Percentiles rank a stretch among this genome's conserved stretches.
Evolutionary conservation across 2,113 vertebrate genomes (phyloP).

Genomic region (Sitta europaea): DNA sequence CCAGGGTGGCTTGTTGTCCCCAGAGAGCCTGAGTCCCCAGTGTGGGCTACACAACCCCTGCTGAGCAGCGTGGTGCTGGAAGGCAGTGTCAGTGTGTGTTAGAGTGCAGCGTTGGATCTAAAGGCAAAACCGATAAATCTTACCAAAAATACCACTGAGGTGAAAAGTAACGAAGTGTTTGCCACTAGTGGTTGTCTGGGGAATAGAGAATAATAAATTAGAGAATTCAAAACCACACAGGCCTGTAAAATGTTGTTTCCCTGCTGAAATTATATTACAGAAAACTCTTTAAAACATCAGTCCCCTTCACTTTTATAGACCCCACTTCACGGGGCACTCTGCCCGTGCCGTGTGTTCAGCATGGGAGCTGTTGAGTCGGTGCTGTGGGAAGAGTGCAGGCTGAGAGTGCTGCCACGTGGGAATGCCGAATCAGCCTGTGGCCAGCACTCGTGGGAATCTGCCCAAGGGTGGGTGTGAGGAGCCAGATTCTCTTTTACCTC

Average conservation of each 20-base stretch:
- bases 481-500: neutral
- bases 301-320: neutral
- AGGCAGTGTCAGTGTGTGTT: fast-evolving
- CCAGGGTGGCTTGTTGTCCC: fast-evolving
- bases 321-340: neutral
- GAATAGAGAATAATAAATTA: neutral
- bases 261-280: neutral
- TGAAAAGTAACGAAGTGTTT: slow-evolving; percentile 3
- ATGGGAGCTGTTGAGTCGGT: fast-evolving
- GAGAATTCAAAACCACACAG: slow-evolving; percentile 11
- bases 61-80: neutral
- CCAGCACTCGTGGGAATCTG: neutral
- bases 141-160: neutral
- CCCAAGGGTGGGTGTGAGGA: neutral
- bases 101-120: fast-evolving
- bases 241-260: neutral
- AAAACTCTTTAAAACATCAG: neutral
- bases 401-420: neutral
- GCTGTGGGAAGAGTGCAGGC: neutral
- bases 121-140: neutral
- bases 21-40: neutral
- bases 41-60: neutral
- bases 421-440: neutral
- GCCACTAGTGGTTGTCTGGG: neutral
- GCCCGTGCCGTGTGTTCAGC: neutral